A percentile compares a stretch with the other conserved stretches of the same genome.
phyloP scores from a whole-genome alignment of 2,797 vertebrate genomes.

The Sorex maritimensis region DNA sequence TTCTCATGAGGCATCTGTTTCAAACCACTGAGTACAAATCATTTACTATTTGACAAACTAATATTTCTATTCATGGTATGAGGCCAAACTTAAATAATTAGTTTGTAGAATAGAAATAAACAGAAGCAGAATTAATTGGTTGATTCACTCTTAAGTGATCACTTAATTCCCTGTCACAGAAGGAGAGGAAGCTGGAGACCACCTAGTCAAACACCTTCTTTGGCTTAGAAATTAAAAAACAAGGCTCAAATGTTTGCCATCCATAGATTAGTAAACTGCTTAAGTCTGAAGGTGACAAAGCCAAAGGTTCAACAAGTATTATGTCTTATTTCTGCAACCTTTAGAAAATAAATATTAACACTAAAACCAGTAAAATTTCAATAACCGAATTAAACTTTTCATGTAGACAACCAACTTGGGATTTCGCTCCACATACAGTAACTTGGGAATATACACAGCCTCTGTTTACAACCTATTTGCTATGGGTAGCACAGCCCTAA shows the following conservation, averaged over 20 bases:
- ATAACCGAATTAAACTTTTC: conserved; percentile 89
- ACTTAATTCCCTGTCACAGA: conserved; percentile 48
- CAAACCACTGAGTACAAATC: conserved; percentile 1
- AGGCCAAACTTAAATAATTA: conserved; percentile 12
- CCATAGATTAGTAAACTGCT: conserved; percentile 46
- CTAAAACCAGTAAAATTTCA: conserved; percentile 89
- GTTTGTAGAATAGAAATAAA: conserved; percentile 44
- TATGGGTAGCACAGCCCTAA: conserved; percentile 79
- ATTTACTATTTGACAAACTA: background rate
- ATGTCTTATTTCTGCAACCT: conserved; percentile 61
- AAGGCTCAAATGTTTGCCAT: background rate
- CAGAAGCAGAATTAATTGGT: background rate
- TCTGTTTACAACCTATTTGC: conserved; percentile 86
- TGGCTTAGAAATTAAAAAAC: background rate
- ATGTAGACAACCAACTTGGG: conserved; percentile 87
- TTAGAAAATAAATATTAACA: conserved; percentile 77
- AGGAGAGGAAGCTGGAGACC: background rate
- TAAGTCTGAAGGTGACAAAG: conserved; percentile 28
- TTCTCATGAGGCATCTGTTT: conserved; percentile 23
- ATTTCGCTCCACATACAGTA: conserved; percentile 90
- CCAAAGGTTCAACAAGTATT: conserved; percentile 40
- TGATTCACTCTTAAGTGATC: conserved; percentile 63
- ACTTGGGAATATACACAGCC: conserved; percentile 90
- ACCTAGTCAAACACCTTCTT: background rate
- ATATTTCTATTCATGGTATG: background rate